Evolutionary conservation across 37 sponge, comb jelly and placozoan genomes (phyloP), one percentile per base, ranked within the genome.

Genomic region (Tethya wilhelma): DNA sequence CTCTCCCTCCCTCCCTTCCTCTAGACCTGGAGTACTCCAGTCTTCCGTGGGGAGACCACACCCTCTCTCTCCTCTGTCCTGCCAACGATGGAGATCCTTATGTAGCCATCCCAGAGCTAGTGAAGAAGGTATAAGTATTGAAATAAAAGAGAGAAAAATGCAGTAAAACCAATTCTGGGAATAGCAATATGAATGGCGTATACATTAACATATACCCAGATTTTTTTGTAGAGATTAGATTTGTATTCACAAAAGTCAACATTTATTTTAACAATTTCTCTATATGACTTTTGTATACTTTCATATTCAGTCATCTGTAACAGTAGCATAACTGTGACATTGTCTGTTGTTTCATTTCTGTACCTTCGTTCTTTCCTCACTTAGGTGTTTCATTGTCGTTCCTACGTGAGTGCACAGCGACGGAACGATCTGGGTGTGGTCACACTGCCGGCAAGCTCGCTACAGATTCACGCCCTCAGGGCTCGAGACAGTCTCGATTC

Each of bases 401-500:
- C 79, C 43, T 67, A 58, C 30, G 60, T 87, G 67, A 87, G 81
- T 56, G 28, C 34, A 23, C 76, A 87, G 67, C 46, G 49, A 17
- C 42, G 81, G 2, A 58, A 25, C 12, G 20, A 36, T 20, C 69
- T 87, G 56, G 87, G 87, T 43, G 66, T 87, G 33, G 2, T 55
- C 73, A 55, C 75, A 12, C 42, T 80, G 32, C 87, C 87, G 26
- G 87, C 87, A 36, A 87, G 80, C 32, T 75, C 87, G 57, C 39
- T 87, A n/a, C 87, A 87, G 70, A 80, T 80, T 19, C 87, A 79
- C 38, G 60, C 75, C 68, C 81, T 87, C 45, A 79, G 87, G 60
- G 80, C 76, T 1, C 46, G 70, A 4, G 81, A 76, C 30, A 78
- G 79, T 53, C 64, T 79, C 38, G 80, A 79, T 1, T 31, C 60